Evolutionary conservation across 2,113 vertebrate species (phyloP), one percentile per base, ranked within the genome.

Genomic region (Halcyon malimbica): DNA sequence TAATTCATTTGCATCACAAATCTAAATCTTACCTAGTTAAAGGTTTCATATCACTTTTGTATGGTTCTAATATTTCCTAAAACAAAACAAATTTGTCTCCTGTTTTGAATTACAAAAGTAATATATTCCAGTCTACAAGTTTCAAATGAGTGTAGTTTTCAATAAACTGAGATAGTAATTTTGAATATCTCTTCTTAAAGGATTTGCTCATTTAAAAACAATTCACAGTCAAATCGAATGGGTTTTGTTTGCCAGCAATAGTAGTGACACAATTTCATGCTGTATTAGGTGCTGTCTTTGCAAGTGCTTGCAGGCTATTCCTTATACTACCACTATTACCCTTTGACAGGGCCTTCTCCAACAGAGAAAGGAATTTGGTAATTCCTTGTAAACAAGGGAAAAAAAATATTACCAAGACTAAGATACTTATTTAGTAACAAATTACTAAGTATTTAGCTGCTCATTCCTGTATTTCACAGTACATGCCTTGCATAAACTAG

Each of bases 1-100:
- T 5, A 94, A 79, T 39, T 79, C 50, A 79, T 89, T 93, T 96
- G 60, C 83, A 87, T 85, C 41, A 76, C 54, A 93, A 84, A 85
- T 70, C 57, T 70, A 82, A 87, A 79, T 13, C 11, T 80, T 82
- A 87, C 84, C 35, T 63, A 73, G n/a, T 82, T 89, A 91, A 89
- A 92, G 37, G 62, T 65, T 95, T 89, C 25, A 44, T 68, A 79
- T 67, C 29, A 42, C 28, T 93, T 93, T 20, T 79, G 7, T 31
- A 41, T 41, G 64, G 29, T 33, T 82, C 35, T 42, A 83, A 7
- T 90, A 84, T 69, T 88, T 93, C 31, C 57, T 57, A 90, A 75
- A 88, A 41, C 41, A 94, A 94, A 96, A 59, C 39, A 84, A 83
- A 73, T 78, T 88, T 75, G 18, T 53, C 29, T 56, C 20, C 17